Evolutionary conservation across 1,140 invertebrate species (phyloP), one percentile per base, ranked within the genome.

Genomic region (Drosophila rhopaloa): DNA sequence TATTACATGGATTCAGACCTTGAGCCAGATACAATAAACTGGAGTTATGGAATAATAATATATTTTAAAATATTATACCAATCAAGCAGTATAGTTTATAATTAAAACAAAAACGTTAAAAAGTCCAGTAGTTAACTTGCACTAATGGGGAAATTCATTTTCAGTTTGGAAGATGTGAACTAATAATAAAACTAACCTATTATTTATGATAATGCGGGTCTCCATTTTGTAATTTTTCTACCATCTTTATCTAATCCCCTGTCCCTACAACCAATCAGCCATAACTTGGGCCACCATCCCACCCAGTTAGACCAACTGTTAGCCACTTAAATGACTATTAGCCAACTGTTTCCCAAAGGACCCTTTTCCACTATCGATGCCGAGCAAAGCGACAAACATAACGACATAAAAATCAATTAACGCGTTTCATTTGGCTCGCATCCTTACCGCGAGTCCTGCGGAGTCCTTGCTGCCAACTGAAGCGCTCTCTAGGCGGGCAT

Each of bases 361-460:
- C 44, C 44, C 55, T 51, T 62, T 38, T 55, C 16, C 40, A 40
- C 24, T 16, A 16, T 32, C 59, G 9, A 40, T 55, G 56, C 48
- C 65, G 46, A 43, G 24, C 10, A 59, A 44, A 48, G 41, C 29
- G 41, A 61, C 54, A 61, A 54, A 65, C 50, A 46, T 72, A 79
- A 68, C 53, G 63, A 72, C 71, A 78, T 81, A 66, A 88, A 88
- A 88, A 89, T 88, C 84, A 88, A 88, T 88, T 88, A 88, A 88
- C 76, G 84, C 71, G 58, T 76, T 88, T 88, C 65, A 74, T 75
- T 80, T 81, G 43, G 41, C 57, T 68, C 41, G 75, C 61, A 61
- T 84, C 58, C 37, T 76, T 60, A 54, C 47, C 50, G 54, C 43
- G 68, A 48, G 24, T 35, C 41, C 56, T 51, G 35, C 14, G 27